Evolutionary conservation across 2,113 vertebrate species (phyloP).

Genomic region (Phyllostomus discolor): DNA sequence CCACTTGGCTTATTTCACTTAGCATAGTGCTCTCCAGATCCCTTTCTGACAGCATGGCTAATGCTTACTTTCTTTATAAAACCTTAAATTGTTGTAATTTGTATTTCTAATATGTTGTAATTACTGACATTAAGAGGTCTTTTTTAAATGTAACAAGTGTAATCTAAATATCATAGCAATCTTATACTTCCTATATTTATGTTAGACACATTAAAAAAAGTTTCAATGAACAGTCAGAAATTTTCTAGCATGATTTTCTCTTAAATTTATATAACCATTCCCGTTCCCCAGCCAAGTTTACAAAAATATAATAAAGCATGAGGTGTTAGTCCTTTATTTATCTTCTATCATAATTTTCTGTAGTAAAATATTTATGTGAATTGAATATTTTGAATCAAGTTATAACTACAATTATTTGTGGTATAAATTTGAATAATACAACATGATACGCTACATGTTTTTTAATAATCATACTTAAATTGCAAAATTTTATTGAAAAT

Average conservation of each 20-base stretch:
- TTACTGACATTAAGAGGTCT: background rate
- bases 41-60: too few relatives aligned
- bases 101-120: background rate
- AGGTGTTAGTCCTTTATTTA: background rate
- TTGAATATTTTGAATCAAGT: background rate
- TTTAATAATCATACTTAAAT: background rate
- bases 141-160: background rate
- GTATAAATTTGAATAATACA: background rate
- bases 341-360: background rate
- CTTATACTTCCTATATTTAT: background rate
- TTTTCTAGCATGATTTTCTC: background rate
- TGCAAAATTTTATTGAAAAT: constrained; percentile 23
- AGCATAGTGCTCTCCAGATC: too few relatives aligned
- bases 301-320: background rate
- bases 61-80: background rate
- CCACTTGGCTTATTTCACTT: too few relatives aligned
- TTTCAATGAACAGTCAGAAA: background rate
- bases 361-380: background rate
- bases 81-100: background rate
- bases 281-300: background rate
- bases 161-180: background rate
- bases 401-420: constrained; percentile 28
- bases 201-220: background rate
- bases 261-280: background rate
- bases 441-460: constrained; percentile 19